phyloP scores from a whole-genome alignment of 2,888 invertebrate genomes.

The Sminthurinus aureus region DNA sequence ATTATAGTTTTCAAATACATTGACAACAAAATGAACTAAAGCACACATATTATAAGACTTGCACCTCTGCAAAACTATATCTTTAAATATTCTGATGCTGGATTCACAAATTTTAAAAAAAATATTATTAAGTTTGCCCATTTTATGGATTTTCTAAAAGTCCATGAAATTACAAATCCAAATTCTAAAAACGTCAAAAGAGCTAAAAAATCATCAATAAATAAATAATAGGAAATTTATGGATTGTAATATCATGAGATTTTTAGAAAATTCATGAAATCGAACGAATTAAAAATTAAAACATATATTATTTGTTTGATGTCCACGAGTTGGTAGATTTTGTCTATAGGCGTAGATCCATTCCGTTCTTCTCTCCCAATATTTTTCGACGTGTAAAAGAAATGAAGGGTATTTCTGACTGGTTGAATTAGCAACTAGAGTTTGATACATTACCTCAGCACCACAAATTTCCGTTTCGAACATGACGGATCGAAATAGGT shows the following conservation, averaged over 20 bases:
- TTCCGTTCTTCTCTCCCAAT: background rate
- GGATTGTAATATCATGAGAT: no score
- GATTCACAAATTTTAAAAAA: no score
- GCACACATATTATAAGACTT: background rate
- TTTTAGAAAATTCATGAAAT: no score
- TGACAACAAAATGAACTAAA: background rate
- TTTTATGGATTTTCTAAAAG: no score
- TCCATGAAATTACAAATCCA: background rate
- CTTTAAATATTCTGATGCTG: background rate
- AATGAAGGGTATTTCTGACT: background rate
- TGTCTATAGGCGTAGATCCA: background rate
- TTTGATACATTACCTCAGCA: background rate
- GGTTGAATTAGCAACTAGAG: background rate
- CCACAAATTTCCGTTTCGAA: background rate
- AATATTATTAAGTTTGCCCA: no score
- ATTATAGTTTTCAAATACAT: conserved; percentile 8
- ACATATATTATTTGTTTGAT: background rate
- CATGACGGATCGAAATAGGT: background rate
- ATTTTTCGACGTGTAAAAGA: background rate
- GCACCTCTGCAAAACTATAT: background rate
- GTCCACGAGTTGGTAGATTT: background rate
- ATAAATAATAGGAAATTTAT: no score
- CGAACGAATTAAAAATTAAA: no score
- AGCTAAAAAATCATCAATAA: no score
- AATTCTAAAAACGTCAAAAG: background rate